Base-by-base conservation (phyloP, 2,113 vertebrate species). In the Numenius arquata region DNA sequence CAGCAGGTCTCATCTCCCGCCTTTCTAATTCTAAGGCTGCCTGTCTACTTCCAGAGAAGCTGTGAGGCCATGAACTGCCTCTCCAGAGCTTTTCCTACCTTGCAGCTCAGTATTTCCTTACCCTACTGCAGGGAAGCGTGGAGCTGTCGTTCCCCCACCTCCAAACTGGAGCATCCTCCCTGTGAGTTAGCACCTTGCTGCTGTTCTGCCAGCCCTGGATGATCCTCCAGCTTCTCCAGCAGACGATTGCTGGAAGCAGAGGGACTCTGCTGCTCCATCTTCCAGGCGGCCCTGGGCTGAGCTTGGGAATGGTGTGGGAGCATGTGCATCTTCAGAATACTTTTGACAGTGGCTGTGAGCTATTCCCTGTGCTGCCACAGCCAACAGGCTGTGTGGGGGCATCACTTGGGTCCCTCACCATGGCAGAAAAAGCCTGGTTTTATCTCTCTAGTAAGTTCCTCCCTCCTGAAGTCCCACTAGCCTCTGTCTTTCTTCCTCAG, bases 41-140 rank as follows among this genome's bases (percentile, higher is more conserved):
- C 25, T 71, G 11, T 27, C 18, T 53, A 1, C 26, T 68, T 59
- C 6, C 48, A 29, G 43, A 83, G 45, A 29, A 66, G 36, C 40
- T 75, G 25, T 40, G 73, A 38, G 34, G 19, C 63, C 59, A 14
- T 56, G 38, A 7, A 13, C 43, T 66, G 34, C 20, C 20, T 58
- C 25, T 50, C 41, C 0, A 0, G 34, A 87, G 52, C 30, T 66
- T 36, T 86, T 82, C 21, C 30, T 41, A 15, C 29, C 38, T 55
- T 55, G 45, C n/a, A 66, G 56, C 70, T 76, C 43, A 11, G 17
- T n/a, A 36, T 27, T 65, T 47, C 34, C 38, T 81, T 47, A 50
- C 26, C 17, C 34, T 12, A 1, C 27, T 30, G 15, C 1, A 0
- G 9, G 36, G 66, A 62, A 73, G 29, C 2, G 0, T 1, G 2